Conservation (phyloP, 2,797 vertebrate genomes). For the Neomorphus geoffroyi region DNA sequence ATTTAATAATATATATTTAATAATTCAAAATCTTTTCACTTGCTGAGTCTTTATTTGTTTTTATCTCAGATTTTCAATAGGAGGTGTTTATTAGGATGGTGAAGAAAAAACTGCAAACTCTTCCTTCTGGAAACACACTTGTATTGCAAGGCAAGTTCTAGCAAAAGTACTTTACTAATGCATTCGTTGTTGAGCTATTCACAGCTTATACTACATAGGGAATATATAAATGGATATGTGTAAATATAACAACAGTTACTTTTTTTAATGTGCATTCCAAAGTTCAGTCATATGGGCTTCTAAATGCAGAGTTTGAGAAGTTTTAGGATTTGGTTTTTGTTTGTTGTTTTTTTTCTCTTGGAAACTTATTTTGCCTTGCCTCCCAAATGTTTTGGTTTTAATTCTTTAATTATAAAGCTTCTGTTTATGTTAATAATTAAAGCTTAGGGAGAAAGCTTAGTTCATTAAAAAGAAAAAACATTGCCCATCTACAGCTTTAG, state of each 20-base stretch:
- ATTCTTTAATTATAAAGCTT: neutral
- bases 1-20: neutral
- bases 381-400: neutral
- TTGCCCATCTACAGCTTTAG: neutral
- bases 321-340: neutral
- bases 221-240: neutral
- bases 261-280: neutral
- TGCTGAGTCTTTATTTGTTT: neutral
- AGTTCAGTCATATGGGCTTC: neutral
- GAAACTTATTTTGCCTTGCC: neutral
- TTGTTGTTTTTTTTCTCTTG: neutral
- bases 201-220: neutral
- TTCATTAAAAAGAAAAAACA: neutral
- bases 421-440: neutral
- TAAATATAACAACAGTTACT: neutral
- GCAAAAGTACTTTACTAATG: neutral
- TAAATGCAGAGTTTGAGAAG: neutral
- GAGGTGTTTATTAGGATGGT: neutral
- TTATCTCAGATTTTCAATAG: neutral
- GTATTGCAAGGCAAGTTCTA: neutral
- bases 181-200: neutral
- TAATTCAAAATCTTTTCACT: neutral
- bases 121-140: neutral
- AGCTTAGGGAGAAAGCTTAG: neutral
- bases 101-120: neutral